Evolutionary conservation across 1,140 invertebrate genomes (phyloP).

Genomic region (Panulirus ornatus): DNA sequence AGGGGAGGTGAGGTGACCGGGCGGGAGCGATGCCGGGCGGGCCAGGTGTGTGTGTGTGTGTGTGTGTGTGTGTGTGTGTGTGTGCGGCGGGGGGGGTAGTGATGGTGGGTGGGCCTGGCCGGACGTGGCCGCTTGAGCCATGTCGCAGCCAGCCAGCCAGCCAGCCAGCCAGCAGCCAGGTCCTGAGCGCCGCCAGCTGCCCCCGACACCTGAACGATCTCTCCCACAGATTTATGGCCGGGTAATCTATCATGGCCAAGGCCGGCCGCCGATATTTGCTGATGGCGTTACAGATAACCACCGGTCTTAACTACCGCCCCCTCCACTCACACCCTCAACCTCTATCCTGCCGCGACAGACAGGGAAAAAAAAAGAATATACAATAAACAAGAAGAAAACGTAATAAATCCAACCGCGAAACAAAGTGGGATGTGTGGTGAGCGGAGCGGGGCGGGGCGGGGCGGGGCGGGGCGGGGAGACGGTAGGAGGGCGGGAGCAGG

Average conservation of each 20-base stretch:
- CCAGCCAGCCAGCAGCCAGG: not conserved
- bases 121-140: slow-evolving; percentile 7
- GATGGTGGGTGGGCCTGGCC: slow-evolving; percentile 16
- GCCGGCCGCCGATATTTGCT: slow-evolving; percentile 7
- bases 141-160: slow-evolving; percentile 6
- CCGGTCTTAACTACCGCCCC: no score
- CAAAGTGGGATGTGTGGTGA: slow-evolving; percentile 44
- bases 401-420: slow-evolving; percentile 44
- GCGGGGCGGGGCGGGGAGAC: slow-evolving; percentile 19
- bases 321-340: not conserved
- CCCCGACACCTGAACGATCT: slow-evolving; percentile 54
- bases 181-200: slow-evolving; percentile 39
- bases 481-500: not conserved
- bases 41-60: not conserved
- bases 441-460: slow-evolving; percentile 21
- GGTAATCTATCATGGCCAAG: slow-evolving; percentile 37
- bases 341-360: no score
- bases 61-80: not conserved
- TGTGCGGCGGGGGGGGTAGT: not conserved
- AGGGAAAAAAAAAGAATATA: no score
- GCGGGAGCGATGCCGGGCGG: not conserved
- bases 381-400: not conserved
- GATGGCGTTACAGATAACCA: slow-evolving; percentile 45
- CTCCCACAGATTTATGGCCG: slow-evolving; percentile 53
- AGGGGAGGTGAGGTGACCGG: not conserved